These are phyloP conservation scores for Notothenia rossii DNA, from an alignment of 2,113 vertebrate species.

Conservation along the genomic window DNA sequence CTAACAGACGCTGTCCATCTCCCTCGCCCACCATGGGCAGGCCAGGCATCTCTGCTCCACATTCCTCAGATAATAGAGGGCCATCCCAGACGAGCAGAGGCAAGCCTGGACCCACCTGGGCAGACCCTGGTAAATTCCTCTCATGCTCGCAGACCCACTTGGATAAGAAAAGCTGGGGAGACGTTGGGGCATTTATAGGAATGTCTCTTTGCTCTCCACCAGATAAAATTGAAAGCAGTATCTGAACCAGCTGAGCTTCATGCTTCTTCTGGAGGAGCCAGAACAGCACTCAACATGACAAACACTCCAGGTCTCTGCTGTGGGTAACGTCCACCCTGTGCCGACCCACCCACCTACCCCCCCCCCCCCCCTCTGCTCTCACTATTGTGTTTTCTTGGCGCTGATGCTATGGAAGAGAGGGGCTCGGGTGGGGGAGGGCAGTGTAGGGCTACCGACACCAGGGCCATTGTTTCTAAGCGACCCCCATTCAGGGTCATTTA, in stretches of 20 bases:
- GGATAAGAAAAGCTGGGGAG: slow-evolving; percentile 34
- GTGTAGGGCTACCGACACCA: slow-evolving; percentile 76
- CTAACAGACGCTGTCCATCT: slow-evolving; percentile 72
- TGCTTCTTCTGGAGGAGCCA: not conserved
- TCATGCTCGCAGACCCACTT: slow-evolving; percentile 64
- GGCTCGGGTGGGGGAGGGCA: slow-evolving; percentile 68
- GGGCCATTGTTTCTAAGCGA: slow-evolving; percentile 75
- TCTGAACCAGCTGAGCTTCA: not conserved
- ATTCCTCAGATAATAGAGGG: slow-evolving; percentile 80
- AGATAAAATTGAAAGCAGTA: not conserved
- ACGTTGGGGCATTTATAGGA: slow-evolving; percentile 4
- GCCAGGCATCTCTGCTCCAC: slow-evolving; percentile 73
- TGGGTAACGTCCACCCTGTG: slow-evolving; percentile 53
- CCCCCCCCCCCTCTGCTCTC: slow-evolving; percentile 32
- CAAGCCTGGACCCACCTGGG: slow-evolving; percentile 80
- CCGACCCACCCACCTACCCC: slow-evolving; percentile 29
- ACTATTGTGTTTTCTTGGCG: slow-evolving; percentile 70
- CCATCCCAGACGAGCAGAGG: slow-evolving; percentile 72
- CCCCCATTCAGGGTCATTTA: slow-evolving; percentile 83
- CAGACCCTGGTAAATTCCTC: slow-evolving; percentile 80
- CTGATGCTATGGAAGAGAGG: slow-evolving; percentile 54
- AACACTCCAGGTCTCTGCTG: slow-evolving; percentile 41
- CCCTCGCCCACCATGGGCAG: slow-evolving; percentile 71
- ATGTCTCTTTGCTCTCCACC: not conserved
- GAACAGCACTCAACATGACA: slow-evolving; percentile 18